Conservation (phyloP, 2,797 vertebrate species). For the Gobionotothen gibberifrons region DNA sequence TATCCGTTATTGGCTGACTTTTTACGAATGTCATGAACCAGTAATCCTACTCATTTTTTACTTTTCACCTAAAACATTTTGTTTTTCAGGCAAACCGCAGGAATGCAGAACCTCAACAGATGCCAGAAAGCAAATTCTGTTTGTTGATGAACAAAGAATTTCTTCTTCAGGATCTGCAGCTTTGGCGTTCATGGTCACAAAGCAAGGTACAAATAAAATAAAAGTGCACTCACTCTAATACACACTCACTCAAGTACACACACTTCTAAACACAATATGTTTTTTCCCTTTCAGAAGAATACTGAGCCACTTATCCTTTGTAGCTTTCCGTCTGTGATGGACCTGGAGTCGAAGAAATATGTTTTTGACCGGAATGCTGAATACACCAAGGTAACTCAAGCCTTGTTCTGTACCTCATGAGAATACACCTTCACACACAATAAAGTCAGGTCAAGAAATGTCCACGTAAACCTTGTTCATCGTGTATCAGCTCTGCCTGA, state of each 20-base stretch:
- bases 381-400: conserved; percentile 21
- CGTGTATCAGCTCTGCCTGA: neutral
- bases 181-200: conserved; percentile 33
- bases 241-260: no score
- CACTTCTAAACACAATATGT: no score
- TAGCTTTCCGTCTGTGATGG: conserved; percentile 65
- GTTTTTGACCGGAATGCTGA: conserved; percentile 9
- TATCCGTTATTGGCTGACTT: neutral
- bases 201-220: conserved; percentile 34
- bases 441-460: neutral
- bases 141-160: conserved; percentile 10
- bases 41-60: neutral
- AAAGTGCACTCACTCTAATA: no score
- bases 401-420: neutral
- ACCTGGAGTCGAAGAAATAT: conserved; percentile 58
- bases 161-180: conserved; percentile 22
- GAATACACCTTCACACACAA: neutral
- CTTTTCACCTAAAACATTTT: neutral
- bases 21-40: neutral
- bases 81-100: conserved; percentile 54
- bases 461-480: neutral
- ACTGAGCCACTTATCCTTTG: conserved; percentile 47
- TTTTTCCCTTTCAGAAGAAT: conserved; percentile 30
- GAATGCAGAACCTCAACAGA: conserved; percentile 24
- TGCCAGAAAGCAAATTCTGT: conserved; percentile 49